A percentile compares a stretch with the other conserved stretches of the same genome.
Evolutionary conservation across 2,113 vertebrate species (phyloP).

Genomic region (Paratilapia polleni): DNA sequence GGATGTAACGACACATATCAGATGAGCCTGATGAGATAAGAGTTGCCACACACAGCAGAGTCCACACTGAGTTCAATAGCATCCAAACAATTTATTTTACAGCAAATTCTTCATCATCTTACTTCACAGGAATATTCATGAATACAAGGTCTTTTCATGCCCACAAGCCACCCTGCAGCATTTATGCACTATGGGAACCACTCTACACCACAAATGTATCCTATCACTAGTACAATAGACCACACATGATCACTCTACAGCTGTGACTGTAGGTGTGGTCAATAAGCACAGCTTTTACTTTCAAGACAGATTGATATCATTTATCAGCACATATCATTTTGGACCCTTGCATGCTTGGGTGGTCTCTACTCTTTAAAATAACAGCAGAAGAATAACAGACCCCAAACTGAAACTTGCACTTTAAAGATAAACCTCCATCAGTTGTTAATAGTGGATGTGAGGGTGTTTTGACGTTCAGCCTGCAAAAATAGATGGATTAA

Average conservation of each 20-base stretch:
- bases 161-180: not conserved
- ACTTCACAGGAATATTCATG: not conserved
- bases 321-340: constrained; percentile 10
- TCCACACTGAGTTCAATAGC: not conserved
- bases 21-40: not conserved
- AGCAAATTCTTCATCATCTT: not conserved
- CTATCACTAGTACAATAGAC: not conserved
- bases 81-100: not conserved
- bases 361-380: not conserved
- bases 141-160: not conserved
- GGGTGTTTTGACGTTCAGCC: not conserved
- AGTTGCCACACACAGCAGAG: not conserved
- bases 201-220: not conserved
- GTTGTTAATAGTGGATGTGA: not conserved
- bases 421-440: not conserved
- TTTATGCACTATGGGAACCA: not conserved
- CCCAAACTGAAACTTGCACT: too few relatives aligned
- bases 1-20: not conserved
- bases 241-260: not conserved
- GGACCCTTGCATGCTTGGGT: not conserved
- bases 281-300: not conserved
- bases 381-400: not conserved
- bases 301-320: not conserved
- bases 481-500: constrained; percentile 9
- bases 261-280: not conserved